A percentile compares a stretch with the other conserved stretches of the same genome.
Evolutionary conservation across 2,888 invertebrate genomes (phyloP).

Genomic region (Plagodis dolabraria): DNA sequence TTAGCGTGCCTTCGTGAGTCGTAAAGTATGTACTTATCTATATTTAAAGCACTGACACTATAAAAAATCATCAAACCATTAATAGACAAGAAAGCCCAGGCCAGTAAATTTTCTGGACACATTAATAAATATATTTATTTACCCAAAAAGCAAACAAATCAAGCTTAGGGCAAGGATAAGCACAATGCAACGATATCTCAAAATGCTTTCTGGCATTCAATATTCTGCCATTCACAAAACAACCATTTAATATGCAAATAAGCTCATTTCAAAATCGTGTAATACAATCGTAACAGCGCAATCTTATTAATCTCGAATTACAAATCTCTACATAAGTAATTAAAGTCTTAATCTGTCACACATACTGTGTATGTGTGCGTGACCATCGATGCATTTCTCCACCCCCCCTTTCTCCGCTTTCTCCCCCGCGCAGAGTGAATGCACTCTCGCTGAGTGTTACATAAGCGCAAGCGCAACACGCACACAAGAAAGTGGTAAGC

Average conservation of each 20-base stretch:
- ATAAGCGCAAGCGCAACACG: conserved; percentile 63
- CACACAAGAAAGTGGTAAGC: conserved; percentile 26
- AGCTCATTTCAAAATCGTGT: conserved; percentile 12
- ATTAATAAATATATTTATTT: no score
- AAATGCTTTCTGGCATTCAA: no score
- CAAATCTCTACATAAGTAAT: conserved; percentile 45
- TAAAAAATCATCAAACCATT: no score
- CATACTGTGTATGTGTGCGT: conserved; percentile 42
- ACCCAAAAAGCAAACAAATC: no score
- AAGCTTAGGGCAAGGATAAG: no score
- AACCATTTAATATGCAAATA: conserved; percentile 24
- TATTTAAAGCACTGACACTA: no score
- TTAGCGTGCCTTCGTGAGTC: no score
- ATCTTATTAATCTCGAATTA: conserved; percentile 34
- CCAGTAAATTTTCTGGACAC: no score
- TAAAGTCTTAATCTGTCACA: conserved; percentile 47
- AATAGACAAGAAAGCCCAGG: no score
- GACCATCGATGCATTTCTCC: conserved; percentile 69
- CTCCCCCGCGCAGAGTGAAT: conserved; percentile 64
- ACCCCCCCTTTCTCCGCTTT: conserved; percentile 33
- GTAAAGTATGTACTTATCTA: no score
- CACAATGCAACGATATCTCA: no score
- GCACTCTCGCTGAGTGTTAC: conserved; percentile 77
- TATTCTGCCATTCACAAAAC: conserved; percentile 2
- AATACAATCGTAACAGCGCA: conserved; percentile 13